A percentile compares a stretch with the other conserved stretches of the same genome.
Evolutionary conservation across 2,113 vertebrate genomes (phyloP).

Genomic region (Erythrocercus mccallii): DNA sequence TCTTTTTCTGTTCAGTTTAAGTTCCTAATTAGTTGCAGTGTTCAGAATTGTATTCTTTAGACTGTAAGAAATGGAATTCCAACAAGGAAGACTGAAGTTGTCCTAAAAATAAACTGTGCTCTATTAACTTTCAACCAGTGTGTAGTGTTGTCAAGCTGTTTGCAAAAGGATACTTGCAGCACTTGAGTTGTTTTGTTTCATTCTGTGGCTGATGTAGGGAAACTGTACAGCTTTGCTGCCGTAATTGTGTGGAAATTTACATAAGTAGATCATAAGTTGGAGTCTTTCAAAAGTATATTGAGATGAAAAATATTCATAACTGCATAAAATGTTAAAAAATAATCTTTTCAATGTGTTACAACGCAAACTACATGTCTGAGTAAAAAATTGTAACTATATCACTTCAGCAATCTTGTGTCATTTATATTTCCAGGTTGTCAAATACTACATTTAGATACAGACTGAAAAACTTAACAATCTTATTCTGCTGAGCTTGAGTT

Average conservation of each 20-base stretch:
- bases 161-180: not conserved
- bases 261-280: not conserved
- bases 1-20: constrained; percentile 33
- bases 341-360: not conserved
- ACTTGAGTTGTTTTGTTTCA: not conserved
- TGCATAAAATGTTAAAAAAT: not conserved
- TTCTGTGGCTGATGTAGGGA: not conserved
- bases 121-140: not conserved
- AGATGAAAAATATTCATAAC: not conserved
- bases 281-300: not conserved
- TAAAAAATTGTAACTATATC: not conserved
- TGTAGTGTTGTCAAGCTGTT: not conserved
- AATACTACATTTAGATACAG: not conserved
- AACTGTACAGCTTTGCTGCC: not conserved
- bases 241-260: not conserved
- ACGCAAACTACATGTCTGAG: not conserved
- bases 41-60: constrained; percentile 27
- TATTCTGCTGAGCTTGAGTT: not conserved
- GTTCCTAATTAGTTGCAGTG: constrained; percentile 28
- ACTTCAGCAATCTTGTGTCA: not conserved
- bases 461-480: not conserved
- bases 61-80: constrained; percentile 24
- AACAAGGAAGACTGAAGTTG: not conserved
- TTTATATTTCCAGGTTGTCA: not conserved
- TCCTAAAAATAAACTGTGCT: constrained; percentile 35